These are phyloP conservation scores for Crotalus viridis DNA, from an alignment of 2,113 vertebrate genomes.

Conservation along the genomic window DNA sequence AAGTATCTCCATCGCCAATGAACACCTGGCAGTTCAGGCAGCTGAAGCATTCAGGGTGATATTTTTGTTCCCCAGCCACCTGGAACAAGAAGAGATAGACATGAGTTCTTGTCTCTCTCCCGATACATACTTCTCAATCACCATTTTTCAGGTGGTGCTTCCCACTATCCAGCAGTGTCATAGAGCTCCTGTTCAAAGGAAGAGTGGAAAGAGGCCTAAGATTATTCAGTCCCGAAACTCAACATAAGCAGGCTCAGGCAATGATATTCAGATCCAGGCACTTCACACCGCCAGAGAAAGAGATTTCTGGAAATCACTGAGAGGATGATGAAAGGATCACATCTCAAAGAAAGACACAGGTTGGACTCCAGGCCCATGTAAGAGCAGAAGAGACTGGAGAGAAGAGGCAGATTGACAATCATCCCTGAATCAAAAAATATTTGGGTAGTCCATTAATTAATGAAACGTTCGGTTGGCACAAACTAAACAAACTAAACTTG, in stretches of 20 bases:
- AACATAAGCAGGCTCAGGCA: neutral
- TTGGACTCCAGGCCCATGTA: neutral
- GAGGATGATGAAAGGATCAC: neutral
- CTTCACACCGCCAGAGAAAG: neutral
- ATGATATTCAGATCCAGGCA: neutral
- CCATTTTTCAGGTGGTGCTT: neutral
- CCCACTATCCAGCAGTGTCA: neutral
- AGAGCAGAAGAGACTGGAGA: neutral
- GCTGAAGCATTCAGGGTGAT: slow-evolving; percentile 96
- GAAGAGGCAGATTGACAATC: neutral
- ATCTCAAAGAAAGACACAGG: neutral
- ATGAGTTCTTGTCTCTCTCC: neutral
- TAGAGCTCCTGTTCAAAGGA: too few relatives aligned
- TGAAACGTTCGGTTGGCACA: neutral
- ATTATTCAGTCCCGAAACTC: neutral
- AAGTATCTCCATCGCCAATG: slow-evolving; percentile 96
- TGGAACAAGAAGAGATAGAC: slow-evolving; percentile 33
- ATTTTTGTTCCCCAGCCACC: slow-evolving; percentile 97
- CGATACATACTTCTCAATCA: neutral
- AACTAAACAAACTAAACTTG: neutral
- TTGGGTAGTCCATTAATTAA: neutral
- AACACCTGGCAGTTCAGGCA: slow-evolving; percentile 88
- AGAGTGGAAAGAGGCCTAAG: neutral
- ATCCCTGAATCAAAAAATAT: neutral
- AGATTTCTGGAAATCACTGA: neutral